A percentile compares a stretch with the other conserved stretches of the same genome.
Conservation (phyloP, 53 echinoderm and acorn worm genomes). For the Holothuria leucospilota region DNA sequence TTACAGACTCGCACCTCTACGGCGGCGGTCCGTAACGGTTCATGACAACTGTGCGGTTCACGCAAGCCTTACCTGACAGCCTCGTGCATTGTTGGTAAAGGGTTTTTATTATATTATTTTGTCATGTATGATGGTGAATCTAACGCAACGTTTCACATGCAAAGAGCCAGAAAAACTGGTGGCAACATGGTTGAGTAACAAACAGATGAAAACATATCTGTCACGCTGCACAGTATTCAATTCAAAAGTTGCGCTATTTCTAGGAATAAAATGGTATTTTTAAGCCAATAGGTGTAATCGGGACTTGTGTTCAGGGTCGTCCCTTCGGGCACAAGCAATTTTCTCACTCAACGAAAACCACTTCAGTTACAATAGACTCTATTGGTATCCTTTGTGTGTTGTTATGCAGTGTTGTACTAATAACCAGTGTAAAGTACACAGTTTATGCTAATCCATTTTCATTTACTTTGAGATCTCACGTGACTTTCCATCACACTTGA, state of each 20-base stretch:
- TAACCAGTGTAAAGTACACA: no score
- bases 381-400: no score
- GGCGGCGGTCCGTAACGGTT: constrained; percentile 28
- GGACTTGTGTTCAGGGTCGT: no score
- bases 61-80: constrained; percentile 29
- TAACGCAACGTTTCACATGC: constrained; percentile 41
- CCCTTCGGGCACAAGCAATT: no score
- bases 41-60: constrained; percentile 25
- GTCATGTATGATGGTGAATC: constrained; percentile 41
- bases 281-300: no score
- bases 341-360: no score
- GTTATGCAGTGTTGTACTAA: no score
- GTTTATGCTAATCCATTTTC: no score
- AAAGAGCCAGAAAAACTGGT: constrained; percentile 41
- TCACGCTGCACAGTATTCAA: background rate
- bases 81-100: constrained; percentile 31
- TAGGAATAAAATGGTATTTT: no score
- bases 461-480: no score
- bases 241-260: background rate
- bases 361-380: no score
- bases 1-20: constrained; percentile 47
- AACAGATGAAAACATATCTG: constrained; percentile 39
- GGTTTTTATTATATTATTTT: constrained; percentile 10
- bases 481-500: no score
- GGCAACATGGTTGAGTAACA: constrained; percentile 45